These are phyloP conservation scores for Campoplex capitator DNA, from an alignment of 2,888 invertebrate genomes.

Conservation along the genomic window DNA sequence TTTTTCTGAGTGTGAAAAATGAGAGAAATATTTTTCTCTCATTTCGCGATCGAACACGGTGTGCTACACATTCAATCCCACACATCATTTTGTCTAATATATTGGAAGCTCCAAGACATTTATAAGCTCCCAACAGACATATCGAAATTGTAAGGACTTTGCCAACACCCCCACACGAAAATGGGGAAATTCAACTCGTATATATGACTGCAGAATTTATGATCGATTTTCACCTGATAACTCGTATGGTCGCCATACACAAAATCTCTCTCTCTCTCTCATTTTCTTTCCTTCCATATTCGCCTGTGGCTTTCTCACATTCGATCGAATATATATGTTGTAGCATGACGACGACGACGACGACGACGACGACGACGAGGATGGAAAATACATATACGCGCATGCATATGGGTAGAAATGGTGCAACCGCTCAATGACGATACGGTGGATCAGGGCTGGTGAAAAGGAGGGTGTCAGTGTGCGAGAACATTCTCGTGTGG, in stretches of 20 bases:
- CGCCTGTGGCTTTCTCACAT: constrained; percentile 51
- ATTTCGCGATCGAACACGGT: too few relatives aligned
- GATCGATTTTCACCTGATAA: background rate
- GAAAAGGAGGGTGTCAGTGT: constrained; percentile 24
- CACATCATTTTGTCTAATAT: background rate
- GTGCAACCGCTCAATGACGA: constrained; percentile 65
- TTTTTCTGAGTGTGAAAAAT: too few relatives aligned
- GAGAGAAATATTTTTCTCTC: background rate
- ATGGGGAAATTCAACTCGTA: background rate
- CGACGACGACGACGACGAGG: constrained; percentile 27
- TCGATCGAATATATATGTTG: constrained; percentile 58
- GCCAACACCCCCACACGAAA: background rate
- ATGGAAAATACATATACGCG: constrained; percentile 15
- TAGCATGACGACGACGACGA: constrained; percentile 35
- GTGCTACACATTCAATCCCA: background rate
- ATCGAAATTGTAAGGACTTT: background rate
- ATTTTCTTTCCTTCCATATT: constrained; percentile 1
- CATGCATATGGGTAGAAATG: constrained; percentile 42
- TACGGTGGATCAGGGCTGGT: constrained; percentile 27
- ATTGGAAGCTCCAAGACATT: background rate
- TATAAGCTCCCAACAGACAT: background rate
- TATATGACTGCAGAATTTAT: background rate
- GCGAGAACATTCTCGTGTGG: constrained; percentile 36
- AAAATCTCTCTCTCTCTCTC: background rate
- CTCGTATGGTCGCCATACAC: background rate